Base-by-base conservation (phyloP, 2,797 vertebrate genomes). In the Alexandromys oeconomus region DNA sequence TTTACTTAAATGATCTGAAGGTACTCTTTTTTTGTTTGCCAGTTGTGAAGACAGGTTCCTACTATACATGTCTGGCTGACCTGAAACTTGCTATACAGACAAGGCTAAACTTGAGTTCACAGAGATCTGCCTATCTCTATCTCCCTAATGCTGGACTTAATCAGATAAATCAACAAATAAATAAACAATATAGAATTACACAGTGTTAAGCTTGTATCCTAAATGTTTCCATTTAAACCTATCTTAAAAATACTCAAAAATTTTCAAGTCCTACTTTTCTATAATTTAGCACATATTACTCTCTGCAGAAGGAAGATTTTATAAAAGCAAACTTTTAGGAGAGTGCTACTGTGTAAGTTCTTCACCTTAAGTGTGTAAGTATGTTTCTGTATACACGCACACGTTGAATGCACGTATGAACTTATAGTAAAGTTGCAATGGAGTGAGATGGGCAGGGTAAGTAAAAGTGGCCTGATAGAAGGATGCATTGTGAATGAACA, bases 151-250 rank as follows among this genome's bases (percentile, higher is more conserved):
- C 10, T 46, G 2, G 5, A 34, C 7, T 43, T 82, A 82, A 23
- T 13, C 10, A 84, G 15, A 43, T 34, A 65, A 27, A 19, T 65
- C 65, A 34, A 65, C 59, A 84, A 65, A 84, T 6, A 31, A 84
- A 43, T 25, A 23, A 81, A 17, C 1, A 65, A 34, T 46, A 27
- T 31, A 91, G 1, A 31, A 82, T 29, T 84, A n/a, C 31, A 92
- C 40, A 74, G 10, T 67, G 11, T 86, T 84, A 46, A 37, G 13
- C 80, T 74, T 79, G 54, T n/a, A 67, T 84, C 25, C 12, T 92
- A 96, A 76, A 82, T 89, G 46, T 13, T 91, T 92, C 34, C 74
- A 92, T 80, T 87, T 80, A 90, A 37, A 57, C 0, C 54, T 90
- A 59, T 69, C 79, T 8, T 76, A 84, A 77, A 81, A 40, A n/a